Percentiles rank a stretch among this genome's conserved stretches.
Conservation (phyloP, 2,113 vertebrate genomes). For the Paradoxurus hermaphroditus region DNA sequence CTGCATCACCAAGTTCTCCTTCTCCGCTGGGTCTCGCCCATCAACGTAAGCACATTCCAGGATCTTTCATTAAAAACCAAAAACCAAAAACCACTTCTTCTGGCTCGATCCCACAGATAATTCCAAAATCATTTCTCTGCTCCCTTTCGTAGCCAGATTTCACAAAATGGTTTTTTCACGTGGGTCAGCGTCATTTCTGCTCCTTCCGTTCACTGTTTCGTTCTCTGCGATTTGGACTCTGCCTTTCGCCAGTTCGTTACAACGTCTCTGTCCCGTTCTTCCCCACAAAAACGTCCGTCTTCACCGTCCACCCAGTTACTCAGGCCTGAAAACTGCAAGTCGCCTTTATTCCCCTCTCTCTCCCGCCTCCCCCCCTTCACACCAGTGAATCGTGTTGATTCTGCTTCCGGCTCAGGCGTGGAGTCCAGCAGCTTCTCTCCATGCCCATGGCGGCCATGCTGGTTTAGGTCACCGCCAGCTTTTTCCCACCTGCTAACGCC, state of each 20-base stretch:
- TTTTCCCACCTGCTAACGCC: background rate
- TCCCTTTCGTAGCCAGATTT: background rate
- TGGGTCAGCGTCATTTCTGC: background rate
- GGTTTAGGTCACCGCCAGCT: background rate
- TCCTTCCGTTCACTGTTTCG: background rate
- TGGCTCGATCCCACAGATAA: background rate
- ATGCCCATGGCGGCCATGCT: accelerated
- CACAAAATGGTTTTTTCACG: background rate
- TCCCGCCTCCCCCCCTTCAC: background rate
- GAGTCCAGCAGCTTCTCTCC: background rate
- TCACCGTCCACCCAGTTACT: too few relatives aligned
- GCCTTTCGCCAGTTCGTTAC: background rate
- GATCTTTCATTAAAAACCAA: background rate
- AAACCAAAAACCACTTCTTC: background rate
- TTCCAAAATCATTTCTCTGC: background rate
- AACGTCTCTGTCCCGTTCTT: background rate
- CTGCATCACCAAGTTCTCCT: background rate
- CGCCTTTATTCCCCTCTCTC: background rate
- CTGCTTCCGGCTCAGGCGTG: background rate
- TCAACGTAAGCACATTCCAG: background rate
- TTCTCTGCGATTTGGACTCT: background rate
- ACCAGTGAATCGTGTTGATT: too few relatives aligned
- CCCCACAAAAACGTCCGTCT: background rate
- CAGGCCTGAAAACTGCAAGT: background rate
- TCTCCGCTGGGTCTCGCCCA: background rate